Evolutionary conservation across 2,888 invertebrate genomes (phyloP).

Genomic region (Amiota communis): DNA sequence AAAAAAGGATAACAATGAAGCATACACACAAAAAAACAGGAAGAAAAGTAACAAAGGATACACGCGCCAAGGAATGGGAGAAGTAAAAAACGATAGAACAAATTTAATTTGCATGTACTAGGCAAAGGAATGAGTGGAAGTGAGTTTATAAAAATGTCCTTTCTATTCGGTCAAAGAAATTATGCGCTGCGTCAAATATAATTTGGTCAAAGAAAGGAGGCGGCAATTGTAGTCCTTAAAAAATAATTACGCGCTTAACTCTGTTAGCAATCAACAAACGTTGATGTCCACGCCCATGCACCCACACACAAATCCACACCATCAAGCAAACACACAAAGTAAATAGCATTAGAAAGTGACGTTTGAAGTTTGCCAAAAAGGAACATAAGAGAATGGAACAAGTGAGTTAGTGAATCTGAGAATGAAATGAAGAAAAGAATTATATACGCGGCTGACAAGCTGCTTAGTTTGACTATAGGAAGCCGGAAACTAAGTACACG

Average conservation of each 20-base stretch:
- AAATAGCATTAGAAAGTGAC: slow-evolving; percentile 14
- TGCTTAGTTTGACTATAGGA: slow-evolving; percentile 41
- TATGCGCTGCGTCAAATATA: slow-evolving; percentile 61
- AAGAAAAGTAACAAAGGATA: slow-evolving; percentile 26
- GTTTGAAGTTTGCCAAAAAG: slow-evolving; percentile 15
- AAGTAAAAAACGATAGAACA: background rate
- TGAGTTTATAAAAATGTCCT: slow-evolving; percentile 29
- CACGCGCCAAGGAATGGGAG: slow-evolving; percentile 24
- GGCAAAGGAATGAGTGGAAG: slow-evolving; percentile 12
- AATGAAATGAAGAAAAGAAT: background rate
- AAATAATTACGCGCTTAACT: slow-evolving; percentile 62
- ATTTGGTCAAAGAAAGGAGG: slow-evolving; percentile 49
- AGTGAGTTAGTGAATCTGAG: background rate
- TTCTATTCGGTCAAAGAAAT: slow-evolving; percentile 39
- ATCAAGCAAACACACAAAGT: background rate
- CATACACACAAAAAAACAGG: no score
- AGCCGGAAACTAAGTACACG: slow-evolving; percentile 61
- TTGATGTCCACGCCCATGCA: background rate
- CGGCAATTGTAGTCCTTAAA: slow-evolving; percentile 60
- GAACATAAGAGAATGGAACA: background rate
- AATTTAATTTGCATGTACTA: slow-evolving; percentile 10
- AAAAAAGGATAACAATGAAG: background rate
- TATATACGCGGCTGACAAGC: background rate
- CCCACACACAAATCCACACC: slow-evolving; percentile 29
- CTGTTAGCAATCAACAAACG: slow-evolving; percentile 54